Percentiles rank a stretch among this genome's conserved stretches.
phyloP scores from a whole-genome alignment of 2,113 vertebrate genomes.

The Onychostruthus taczanowskii region DNA sequence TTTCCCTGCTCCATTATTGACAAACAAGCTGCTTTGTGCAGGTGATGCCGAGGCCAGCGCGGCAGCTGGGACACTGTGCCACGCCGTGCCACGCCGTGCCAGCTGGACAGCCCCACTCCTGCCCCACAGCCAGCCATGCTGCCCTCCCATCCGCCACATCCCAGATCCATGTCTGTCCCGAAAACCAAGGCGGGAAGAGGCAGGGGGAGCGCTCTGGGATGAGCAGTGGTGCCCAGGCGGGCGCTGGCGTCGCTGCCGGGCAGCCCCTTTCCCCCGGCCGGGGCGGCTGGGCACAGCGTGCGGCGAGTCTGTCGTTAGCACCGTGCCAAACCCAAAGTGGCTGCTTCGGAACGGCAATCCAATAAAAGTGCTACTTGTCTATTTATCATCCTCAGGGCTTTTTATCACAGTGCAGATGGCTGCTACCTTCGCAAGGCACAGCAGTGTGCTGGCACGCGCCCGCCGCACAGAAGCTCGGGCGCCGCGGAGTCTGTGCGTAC shows the following conservation, averaged over 20 bases:
- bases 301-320: slow-evolving; percentile 77
- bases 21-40: slow-evolving; percentile 65
- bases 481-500: slow-evolving; percentile 67
- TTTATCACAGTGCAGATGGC: slow-evolving; percentile 84
- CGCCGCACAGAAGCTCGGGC: slow-evolving; percentile 63
- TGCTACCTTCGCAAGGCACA: slow-evolving; percentile 78
- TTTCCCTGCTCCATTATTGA: slow-evolving; percentile 67
- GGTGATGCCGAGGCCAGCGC: slow-evolving; percentile 7
- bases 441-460: slow-evolving; percentile 74
- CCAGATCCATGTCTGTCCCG: neutral
- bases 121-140: neutral
- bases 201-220: fast-evolving
- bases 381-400: slow-evolving; percentile 85
- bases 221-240: fast-evolving
- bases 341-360: slow-evolving; percentile 79
- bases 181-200: neutral
- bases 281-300: neutral
- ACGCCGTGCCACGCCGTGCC: neutral
- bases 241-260: neutral
- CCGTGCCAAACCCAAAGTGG: slow-evolving; percentile 80
- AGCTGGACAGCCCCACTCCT: neutral
- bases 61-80: slow-evolving; percentile 27
- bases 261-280: neutral
- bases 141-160: neutral
- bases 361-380: slow-evolving; percentile 81